Conservation (phyloP, 1,140 invertebrate genomes). For the Brachionus rotundiformis region DNA sequence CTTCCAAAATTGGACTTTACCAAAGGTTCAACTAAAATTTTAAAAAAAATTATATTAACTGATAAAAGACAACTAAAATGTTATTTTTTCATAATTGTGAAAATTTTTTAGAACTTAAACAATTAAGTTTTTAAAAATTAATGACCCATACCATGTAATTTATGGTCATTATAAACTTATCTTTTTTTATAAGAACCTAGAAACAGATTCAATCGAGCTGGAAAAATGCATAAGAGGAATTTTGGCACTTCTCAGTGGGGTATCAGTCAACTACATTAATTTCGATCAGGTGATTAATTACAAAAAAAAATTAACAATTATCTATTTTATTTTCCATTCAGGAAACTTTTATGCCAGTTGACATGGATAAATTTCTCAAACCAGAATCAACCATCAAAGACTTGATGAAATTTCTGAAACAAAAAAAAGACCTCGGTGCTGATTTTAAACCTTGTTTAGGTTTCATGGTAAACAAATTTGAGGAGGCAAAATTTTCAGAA, state of each 20-base stretch:
- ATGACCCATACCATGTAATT: too few relatives aligned
- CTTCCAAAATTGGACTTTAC: too few relatives aligned
- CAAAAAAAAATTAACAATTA: not conserved
- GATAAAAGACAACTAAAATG: too few relatives aligned
- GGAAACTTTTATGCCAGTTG: conserved; percentile 11
- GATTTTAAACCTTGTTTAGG: not conserved
- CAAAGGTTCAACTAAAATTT: too few relatives aligned
- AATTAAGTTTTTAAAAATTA: too few relatives aligned
- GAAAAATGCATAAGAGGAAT: conserved; percentile 10
- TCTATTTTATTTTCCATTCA: not conserved
- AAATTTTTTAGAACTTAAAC: too few relatives aligned
- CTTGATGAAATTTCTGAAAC: conserved; percentile 26
- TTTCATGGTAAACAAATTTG: not conserved
- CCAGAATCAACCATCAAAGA: conserved; percentile 42
- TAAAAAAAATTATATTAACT: too few relatives aligned
- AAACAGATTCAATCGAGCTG: not conserved
- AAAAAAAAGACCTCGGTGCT: not conserved
- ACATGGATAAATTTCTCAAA: conserved; percentile 17
- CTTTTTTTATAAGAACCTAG: conserved; percentile 21
- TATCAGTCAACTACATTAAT: not conserved
- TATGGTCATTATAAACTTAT: too few relatives aligned
- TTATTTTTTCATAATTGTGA: too few relatives aligned
- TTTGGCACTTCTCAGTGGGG: not conserved
- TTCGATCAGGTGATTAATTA: conserved; percentile 15
- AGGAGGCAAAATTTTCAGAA: not conserved